These are phyloP conservation scores for Sclerodermus sp. DNA, from an alignment of 2,888 invertebrate genomes.

Conservation along the genomic window DNA sequence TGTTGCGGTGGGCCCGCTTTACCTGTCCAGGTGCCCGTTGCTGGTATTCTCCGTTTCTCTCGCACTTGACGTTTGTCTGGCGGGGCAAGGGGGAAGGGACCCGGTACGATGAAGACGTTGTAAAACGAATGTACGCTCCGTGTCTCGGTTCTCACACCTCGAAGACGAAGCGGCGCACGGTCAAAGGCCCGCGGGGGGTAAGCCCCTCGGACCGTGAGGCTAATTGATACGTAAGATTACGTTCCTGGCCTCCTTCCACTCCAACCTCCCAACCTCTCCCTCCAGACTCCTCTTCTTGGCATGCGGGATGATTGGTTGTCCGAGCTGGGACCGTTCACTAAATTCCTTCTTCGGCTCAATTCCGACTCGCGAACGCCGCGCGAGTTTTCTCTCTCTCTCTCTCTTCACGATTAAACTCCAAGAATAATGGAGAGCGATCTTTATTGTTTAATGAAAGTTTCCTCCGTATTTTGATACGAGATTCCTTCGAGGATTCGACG, in stretches of 20 bases:
- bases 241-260: constrained; percentile 38
- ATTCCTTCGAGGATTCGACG: too few relatives aligned
- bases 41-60: not conserved
- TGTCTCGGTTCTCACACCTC: constrained; percentile 55
- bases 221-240: constrained; percentile 59
- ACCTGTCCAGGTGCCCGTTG: constrained; percentile 23
- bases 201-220: constrained; percentile 54
- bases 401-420: not conserved
- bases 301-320: constrained; percentile 50
- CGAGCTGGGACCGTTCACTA: constrained; percentile 43
- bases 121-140: constrained; percentile 45
- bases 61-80: not conserved
- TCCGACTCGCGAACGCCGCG: constrained; percentile 1
- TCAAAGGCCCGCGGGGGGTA: constrained; percentile 59
- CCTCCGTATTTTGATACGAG: too few relatives aligned
- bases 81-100: constrained; percentile 9
- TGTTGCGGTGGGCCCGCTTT: constrained; percentile 8
- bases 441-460: too few relatives aligned
- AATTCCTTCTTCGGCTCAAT: constrained; percentile 44
- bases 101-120: constrained; percentile 47
- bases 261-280: constrained; percentile 13
- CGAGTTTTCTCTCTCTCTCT: constrained; percentile 4
- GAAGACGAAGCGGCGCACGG: constrained; percentile 52
- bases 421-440: too few relatives aligned
- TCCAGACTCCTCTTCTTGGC: constrained; percentile 9